Conservation (phyloP, 2,888 invertebrate genomes). For the Melipona bicolor region DNA sequence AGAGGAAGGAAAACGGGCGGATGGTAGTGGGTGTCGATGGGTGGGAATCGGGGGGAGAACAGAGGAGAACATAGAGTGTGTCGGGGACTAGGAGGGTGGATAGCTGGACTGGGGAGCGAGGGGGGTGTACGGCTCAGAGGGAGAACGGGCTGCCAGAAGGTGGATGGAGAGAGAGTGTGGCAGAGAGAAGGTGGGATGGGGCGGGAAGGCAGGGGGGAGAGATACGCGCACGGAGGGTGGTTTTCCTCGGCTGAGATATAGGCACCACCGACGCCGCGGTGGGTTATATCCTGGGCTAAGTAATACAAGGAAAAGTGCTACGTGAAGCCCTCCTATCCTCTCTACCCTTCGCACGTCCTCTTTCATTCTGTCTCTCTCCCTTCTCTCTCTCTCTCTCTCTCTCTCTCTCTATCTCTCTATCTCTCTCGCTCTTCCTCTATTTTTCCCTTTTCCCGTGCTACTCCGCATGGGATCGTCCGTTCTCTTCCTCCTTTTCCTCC, state of each 20-base stretch:
- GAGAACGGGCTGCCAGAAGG: slow-evolving; percentile 62
- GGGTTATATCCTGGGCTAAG: slow-evolving; percentile 81
- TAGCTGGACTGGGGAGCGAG: slow-evolving; percentile 33
- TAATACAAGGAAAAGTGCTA: slow-evolving; percentile 83
- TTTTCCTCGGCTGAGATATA: slow-evolving; percentile 81
- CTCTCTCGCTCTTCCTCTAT: slow-evolving; percentile 34
- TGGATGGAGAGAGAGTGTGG: slow-evolving; percentile 60
- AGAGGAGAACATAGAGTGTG: slow-evolving; percentile 80
- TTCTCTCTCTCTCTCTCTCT: slow-evolving; percentile 20
- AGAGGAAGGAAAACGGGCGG: slow-evolving; percentile 52
- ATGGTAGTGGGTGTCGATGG: slow-evolving; percentile 54
- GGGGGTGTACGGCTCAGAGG: slow-evolving; percentile 35
- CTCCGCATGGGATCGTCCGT: slow-evolving; percentile 38
- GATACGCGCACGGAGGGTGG: slow-evolving; percentile 82
- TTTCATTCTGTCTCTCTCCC: slow-evolving; percentile 30
- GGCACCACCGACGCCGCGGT: slow-evolving; percentile 76
- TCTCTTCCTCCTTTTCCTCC: slow-evolving; percentile 16
- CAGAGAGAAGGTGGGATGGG: slow-evolving; percentile 42
- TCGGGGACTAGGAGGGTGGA: slow-evolving; percentile 73
- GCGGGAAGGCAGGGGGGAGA: slow-evolving; percentile 60
- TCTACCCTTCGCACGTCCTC: slow-evolving; percentile 20
- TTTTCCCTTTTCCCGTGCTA: slow-evolving; percentile 31
- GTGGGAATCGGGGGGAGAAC: slow-evolving; percentile 57
- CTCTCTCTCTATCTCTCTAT: slow-evolving; percentile 28
- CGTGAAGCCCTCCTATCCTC: slow-evolving; percentile 69